Percentiles rank a stretch among this genome's conserved stretches.
phyloP scores from a whole-genome alignment of 2,888 invertebrate genomes.

The Xylota sylvarum region DNA sequence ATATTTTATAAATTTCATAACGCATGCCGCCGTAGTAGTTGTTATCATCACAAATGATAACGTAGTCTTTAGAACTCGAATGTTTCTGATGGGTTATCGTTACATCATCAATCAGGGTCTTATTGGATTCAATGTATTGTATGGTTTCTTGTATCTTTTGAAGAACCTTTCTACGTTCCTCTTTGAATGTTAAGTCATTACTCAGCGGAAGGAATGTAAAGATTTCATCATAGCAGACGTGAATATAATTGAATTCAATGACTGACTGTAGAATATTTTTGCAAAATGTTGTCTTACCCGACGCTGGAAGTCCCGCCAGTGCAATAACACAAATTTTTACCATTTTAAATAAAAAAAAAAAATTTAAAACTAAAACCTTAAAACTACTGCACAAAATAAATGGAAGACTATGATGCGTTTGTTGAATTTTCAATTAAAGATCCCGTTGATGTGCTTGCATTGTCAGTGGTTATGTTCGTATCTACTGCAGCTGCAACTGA shows the following conservation, averaged over 20 bases:
- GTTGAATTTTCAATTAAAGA: not conserved
- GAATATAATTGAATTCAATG: constrained; percentile 78
- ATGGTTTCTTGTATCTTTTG: constrained; percentile 77
- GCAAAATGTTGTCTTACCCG: constrained; percentile 82
- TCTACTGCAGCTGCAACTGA: constrained; percentile 53
- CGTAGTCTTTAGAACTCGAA: constrained; percentile 42
- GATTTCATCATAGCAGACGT: constrained; percentile 82
- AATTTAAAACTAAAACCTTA: constrained; percentile 47
- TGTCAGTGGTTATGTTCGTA: constrained; percentile 40
- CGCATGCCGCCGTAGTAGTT: constrained; percentile 84
- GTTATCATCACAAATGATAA: constrained; percentile 83
- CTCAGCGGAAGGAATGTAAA: constrained; percentile 64
- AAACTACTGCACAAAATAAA: constrained; percentile 29
- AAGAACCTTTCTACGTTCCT: constrained; percentile 78
- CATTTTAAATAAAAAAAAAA: constrained; percentile 76
- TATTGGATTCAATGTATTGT: constrained; percentile 49
- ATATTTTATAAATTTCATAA: constrained; percentile 81
- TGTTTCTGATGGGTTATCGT: constrained; percentile 22
- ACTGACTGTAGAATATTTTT: constrained; percentile 76
- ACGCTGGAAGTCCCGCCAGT: constrained; percentile 82
- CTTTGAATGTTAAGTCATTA: constrained; percentile 66
- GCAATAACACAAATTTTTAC: constrained; percentile 80
- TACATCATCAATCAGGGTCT: not conserved
- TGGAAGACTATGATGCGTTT: constrained; percentile 27
- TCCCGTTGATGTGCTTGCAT: constrained; percentile 13